phyloP scores from a whole-genome alignment of 1,140 invertebrate species.

The Macrocentrus cingulum region DNA sequence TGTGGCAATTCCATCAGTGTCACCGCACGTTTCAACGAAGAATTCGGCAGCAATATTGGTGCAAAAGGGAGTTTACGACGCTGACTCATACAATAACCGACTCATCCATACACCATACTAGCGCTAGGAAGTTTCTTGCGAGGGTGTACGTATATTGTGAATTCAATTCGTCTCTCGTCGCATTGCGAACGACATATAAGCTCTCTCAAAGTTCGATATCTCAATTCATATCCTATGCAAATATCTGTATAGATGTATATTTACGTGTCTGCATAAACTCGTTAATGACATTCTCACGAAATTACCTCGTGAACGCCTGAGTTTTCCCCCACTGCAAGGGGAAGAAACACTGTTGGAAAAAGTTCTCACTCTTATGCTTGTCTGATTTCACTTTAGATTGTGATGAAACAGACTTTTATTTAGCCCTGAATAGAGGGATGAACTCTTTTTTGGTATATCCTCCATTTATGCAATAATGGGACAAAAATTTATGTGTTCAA shows the following conservation, averaged over 20 bases:
- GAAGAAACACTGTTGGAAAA: neutral
- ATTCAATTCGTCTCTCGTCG: slow-evolving; percentile 24
- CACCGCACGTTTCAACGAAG: slow-evolving; percentile 8
- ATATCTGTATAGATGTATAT: slow-evolving; percentile 6
- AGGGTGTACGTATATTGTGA: slow-evolving; percentile 17
- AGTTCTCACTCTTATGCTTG: too few species aligned
- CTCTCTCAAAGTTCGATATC: slow-evolving; percentile 1
- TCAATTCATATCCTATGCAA: slow-evolving; percentile 10
- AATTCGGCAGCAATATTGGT: slow-evolving; percentile 18
- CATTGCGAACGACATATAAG: slow-evolving; percentile 19
- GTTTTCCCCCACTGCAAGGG: neutral
- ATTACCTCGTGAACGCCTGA: neutral
- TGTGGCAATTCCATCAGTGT: neutral
- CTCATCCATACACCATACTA: neutral
- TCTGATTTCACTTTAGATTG: too few species aligned
- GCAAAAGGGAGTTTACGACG: neutral
- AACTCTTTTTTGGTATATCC: too few species aligned
- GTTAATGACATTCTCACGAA: neutral
- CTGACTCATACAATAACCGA: neutral
- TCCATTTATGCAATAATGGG: too few species aligned
- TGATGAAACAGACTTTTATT: too few species aligned
- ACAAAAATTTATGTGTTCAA: too few species aligned
- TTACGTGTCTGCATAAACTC: neutral
- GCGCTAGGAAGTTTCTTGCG: neutral
- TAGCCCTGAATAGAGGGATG: neutral